These are phyloP conservation scores for Xerus rutilus DNA, from an alignment of 2,797 vertebrate genomes.

Conservation along the genomic window DNA sequence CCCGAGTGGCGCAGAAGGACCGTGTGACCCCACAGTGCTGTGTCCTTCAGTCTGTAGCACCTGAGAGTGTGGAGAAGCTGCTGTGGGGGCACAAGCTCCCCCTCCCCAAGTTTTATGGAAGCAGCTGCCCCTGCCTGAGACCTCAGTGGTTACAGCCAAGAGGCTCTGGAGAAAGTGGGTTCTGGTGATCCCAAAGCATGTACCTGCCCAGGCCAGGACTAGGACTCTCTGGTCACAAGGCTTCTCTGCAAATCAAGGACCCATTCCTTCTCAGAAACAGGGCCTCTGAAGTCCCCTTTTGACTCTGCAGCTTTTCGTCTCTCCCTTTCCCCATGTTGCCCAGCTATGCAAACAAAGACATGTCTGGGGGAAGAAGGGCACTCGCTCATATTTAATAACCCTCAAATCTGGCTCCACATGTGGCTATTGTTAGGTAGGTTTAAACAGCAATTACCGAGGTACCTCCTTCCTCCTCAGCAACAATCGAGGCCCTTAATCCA, in stretches of 20 bases:
- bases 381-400: slow-evolving; percentile 90
- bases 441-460: slow-evolving; percentile 89
- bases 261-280: not conserved
- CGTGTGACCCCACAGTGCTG: no score
- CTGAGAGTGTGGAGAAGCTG: not conserved
- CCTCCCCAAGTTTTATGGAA: not conserved
- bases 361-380: slow-evolving; percentile 82
- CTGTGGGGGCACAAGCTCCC: not conserved
- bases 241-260: not conserved
- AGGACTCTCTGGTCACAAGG: not conserved
- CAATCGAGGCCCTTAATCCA: slow-evolving; percentile 88
- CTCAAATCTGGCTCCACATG: slow-evolving; percentile 88
- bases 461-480: slow-evolving; percentile 87
- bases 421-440: slow-evolving; percentile 91
- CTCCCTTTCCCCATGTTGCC: slow-evolving; percentile 72
- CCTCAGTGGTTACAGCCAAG: not conserved
- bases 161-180: no score
- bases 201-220: not conserved
- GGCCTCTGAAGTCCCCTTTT: not conserved
- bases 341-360: slow-evolving; percentile 87
- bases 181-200: accelerated
- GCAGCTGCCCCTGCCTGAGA: not conserved
- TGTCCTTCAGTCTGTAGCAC: not conserved
- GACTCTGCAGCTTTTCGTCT: slow-evolving; percentile 9
- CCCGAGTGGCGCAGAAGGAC: not conserved